Percentiles rank a stretch among this genome's conserved stretches.
phyloP scores from a whole-genome alignment of 1,140 invertebrate genomes.

The Pantala flavescens region DNA sequence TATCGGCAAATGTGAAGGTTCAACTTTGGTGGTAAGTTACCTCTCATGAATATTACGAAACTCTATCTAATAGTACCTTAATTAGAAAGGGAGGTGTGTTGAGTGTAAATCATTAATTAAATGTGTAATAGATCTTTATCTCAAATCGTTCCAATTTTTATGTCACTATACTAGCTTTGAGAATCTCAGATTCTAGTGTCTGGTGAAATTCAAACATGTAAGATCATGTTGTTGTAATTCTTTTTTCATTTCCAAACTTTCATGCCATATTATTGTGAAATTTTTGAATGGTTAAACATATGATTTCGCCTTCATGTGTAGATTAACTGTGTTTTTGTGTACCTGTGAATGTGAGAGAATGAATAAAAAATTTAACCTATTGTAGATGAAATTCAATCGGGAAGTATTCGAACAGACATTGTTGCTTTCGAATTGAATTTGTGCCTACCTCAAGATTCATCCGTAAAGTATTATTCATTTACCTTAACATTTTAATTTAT shows the following conservation, averaged over 20 bases:
- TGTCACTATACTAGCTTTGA: slow-evolving; percentile 2
- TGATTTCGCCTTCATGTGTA: background rate
- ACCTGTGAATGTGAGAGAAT: background rate
- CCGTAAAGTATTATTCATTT: background rate
- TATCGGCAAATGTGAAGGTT: no score
- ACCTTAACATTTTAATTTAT: background rate
- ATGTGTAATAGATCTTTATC: background rate
- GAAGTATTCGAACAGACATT: background rate
- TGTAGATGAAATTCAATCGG: background rate
- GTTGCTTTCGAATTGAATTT: background rate
- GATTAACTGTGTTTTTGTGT: background rate
- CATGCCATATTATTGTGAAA: background rate
- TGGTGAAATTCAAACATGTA: slow-evolving; percentile 3
- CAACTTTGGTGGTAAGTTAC: background rate
- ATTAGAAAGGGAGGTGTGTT: background rate
- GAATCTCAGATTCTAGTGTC: background rate
- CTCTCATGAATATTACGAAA: background rate
- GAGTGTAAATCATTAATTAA: background rate
- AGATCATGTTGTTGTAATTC: background rate
- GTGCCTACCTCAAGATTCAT: background rate
- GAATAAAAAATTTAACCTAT: background rate
- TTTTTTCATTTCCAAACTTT: background rate
- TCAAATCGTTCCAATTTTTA: background rate
- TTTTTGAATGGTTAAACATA: background rate
- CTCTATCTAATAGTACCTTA: background rate